phyloP scores from a whole-genome alignment of 1,140 invertebrate genomes.

The Cydia amplana region DNA sequence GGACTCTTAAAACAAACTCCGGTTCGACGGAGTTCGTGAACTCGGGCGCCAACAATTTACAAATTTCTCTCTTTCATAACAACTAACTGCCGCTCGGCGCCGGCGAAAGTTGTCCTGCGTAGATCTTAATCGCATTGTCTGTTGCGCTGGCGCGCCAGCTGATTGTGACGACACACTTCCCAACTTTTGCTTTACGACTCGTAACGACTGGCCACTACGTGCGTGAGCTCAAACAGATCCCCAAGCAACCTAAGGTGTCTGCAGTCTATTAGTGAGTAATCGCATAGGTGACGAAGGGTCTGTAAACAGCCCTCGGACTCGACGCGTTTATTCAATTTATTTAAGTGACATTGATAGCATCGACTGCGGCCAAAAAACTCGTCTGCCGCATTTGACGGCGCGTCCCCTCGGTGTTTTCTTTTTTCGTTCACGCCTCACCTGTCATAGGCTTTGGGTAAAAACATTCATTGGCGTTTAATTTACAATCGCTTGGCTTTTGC shows the following conservation, averaged over 20 bases:
- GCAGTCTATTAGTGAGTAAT: constrained; percentile 12
- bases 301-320: constrained; percentile 49
- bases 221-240: not conserved
- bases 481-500: constrained; percentile 44
- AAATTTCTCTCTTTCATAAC: constrained; percentile 81
- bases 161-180: constrained; percentile 71
- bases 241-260: constrained; percentile 7
- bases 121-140: constrained; percentile 79
- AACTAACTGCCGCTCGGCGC: constrained; percentile 79
- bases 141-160: constrained; percentile 76
- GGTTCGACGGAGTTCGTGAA: constrained; percentile 80
- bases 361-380: constrained; percentile 69
- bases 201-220: not conserved
- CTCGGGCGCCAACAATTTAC: constrained; percentile 81
- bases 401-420: constrained; percentile 60
- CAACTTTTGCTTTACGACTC: constrained; percentile 58
- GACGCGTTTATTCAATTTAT: constrained; percentile 77
- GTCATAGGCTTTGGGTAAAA: constrained; percentile 55
- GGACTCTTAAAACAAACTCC: constrained; percentile 81
- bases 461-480: constrained; percentile 69
- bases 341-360: constrained; percentile 79
- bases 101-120: constrained; percentile 79
- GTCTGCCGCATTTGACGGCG: constrained; percentile 70
- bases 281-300: constrained; percentile 9
- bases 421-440: constrained; percentile 72